A percentile compares a stretch with the other conserved stretches of the same genome.
These are phyloP conservation scores for Ascidia mentula DNA, from an alignment of 23 tunicate genomes.

Conservation along the genomic window DNA sequence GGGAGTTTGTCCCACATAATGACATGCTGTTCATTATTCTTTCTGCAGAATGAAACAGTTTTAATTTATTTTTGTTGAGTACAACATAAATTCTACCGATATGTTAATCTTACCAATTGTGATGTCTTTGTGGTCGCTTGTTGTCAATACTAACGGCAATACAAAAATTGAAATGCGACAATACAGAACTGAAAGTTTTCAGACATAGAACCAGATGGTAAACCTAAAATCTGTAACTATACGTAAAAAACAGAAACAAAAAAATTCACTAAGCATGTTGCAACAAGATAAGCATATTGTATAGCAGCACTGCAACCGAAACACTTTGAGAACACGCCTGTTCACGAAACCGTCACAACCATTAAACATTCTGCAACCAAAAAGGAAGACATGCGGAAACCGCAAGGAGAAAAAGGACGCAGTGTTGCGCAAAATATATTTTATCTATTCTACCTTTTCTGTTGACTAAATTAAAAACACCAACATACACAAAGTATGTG, in stretches of 20 bases:
- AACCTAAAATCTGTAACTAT: slow-evolving; percentile 5
- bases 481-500: too few species aligned
- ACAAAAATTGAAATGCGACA: slow-evolving; percentile 5
- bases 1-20: slow-evolving; percentile 28
- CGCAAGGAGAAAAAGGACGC: not conserved
- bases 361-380: too few species aligned
- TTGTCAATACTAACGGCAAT: not conserved
- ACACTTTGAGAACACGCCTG: not conserved
- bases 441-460: too few species aligned
- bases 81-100: not conserved
- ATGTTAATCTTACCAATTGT: not conserved
- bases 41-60: not conserved
- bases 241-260: not conserved
- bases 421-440: not conserved
- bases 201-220: slow-evolving; percentile 6
- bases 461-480: too few species aligned
- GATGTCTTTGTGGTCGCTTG: not conserved
- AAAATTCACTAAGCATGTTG: not conserved
- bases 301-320: not conserved
- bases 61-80: too few species aligned
- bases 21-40: slow-evolving; percentile 62
- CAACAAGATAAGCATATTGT: too few species aligned
- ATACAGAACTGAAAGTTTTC: not conserved
- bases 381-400: slow-evolving; percentile 7
- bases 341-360: not conserved